phyloP scores from a whole-genome alignment of 2,113 vertebrate species.

The Cichladusa arquata region DNA sequence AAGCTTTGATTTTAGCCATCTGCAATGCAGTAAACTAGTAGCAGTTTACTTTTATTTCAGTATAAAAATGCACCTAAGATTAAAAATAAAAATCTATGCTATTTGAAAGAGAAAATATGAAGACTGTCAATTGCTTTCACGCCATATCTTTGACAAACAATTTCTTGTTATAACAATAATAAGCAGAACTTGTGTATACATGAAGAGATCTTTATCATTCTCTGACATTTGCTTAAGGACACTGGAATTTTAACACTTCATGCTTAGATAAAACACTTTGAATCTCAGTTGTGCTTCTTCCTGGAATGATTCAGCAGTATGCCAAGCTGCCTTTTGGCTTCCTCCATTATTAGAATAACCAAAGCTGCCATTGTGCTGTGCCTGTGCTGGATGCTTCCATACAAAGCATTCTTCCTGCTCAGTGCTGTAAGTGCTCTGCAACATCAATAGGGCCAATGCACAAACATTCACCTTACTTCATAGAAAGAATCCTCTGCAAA shows the following conservation, averaged over 20 bases:
- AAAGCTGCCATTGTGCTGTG: background rate
- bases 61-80: background rate
- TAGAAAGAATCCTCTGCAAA: background rate
- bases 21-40: background rate
- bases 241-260: background rate
- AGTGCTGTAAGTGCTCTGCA: background rate
- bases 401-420: background rate
- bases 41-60: background rate
- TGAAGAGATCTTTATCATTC: background rate
- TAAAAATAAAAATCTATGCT: background rate
- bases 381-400: background rate
- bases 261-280: background rate
- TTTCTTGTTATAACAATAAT: background rate
- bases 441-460: fast-evolving
- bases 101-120: conserved; percentile 19
- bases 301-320: background rate
- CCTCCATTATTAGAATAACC: background rate
- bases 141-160: background rate
- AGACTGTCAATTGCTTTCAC: conserved; percentile 2
- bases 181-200: background rate
- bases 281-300: background rate
- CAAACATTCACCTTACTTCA: background rate
- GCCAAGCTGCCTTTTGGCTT: background rate
- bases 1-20: background rate
- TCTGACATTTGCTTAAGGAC: conserved; percentile 11